A percentile compares a stretch with the other conserved stretches of the same genome.
Evolutionary conservation across 2,113 vertebrate species (phyloP).

Genomic region (Zosterops hypoxanthus): DNA sequence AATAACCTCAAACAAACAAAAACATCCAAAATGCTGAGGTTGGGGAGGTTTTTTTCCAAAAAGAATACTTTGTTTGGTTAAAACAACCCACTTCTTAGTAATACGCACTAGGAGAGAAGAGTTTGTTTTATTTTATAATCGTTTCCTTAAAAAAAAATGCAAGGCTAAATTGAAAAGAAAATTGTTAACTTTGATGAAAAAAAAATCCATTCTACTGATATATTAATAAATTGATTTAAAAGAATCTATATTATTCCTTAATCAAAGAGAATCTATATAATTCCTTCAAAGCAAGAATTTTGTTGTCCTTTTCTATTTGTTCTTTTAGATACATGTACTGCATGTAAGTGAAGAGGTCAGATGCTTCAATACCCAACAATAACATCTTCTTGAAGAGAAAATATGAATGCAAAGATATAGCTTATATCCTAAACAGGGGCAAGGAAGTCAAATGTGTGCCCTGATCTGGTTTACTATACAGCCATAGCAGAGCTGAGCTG

Average conservation of each 20-base stretch:
- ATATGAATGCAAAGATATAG: neutral
- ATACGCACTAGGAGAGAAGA: neutral
- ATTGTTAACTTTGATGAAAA: neutral
- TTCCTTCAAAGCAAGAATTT: neutral
- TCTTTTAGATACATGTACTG: neutral
- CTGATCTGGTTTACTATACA: neutral
- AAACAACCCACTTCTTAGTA: neutral
- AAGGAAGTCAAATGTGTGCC: neutral
- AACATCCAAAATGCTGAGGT: neutral
- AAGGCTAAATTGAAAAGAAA: neutral
- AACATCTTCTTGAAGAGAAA: neutral
- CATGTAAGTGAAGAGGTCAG: neutral
- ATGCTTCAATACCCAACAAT: neutral
- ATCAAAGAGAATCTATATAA: neutral
- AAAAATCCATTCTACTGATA: neutral
- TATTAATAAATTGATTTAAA: neutral
- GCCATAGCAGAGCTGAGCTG: neutral
- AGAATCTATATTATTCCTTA: neutral
- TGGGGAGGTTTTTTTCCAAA: accelerated
- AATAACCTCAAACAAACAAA: neutral
- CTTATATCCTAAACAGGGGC: neutral
- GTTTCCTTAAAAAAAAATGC: neutral
- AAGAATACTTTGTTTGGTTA: neutral
- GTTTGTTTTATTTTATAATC: neutral
- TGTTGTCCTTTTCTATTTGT: neutral